Percentiles rank a stretch among this genome's conserved stretches.
phyloP scores from a whole-genome alignment of 1,140 invertebrate species.

The Calephelis virginiensis region DNA sequence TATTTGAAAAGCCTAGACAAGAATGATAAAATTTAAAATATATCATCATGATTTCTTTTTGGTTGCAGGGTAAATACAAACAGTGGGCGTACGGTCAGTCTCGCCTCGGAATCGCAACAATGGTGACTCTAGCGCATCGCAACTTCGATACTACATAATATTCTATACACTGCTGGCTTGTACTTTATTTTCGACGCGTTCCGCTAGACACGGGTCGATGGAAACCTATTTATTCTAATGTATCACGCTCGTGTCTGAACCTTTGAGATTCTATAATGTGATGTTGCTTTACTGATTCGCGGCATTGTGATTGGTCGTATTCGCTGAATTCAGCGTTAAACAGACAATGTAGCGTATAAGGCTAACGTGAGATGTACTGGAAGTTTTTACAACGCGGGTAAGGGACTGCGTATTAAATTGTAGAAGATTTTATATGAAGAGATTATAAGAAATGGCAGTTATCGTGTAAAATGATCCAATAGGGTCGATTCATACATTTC shows the following conservation, averaged over 20 bases:
- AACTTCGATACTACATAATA: slow-evolving; percentile 4
- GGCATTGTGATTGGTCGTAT: slow-evolving; percentile 21
- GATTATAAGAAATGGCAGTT: slow-evolving; percentile 28
- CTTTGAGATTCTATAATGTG: slow-evolving; percentile 27
- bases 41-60: background rate
- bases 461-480: slow-evolving; percentile 31
- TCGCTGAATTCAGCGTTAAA: background rate
- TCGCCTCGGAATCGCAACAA: background rate
- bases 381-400: slow-evolving; percentile 28
- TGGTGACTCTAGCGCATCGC: slow-evolving; percentile 11
- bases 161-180: slow-evolving; percentile 42
- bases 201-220: slow-evolving; percentile 2
- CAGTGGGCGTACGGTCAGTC: slow-evolving; percentile 20
- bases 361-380: slow-evolving; percentile 40
- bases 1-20: no score
- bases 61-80: slow-evolving; percentile 36
- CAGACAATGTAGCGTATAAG: slow-evolving; percentile 22
- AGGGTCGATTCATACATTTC: slow-evolving; percentile 47
- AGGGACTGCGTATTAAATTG: slow-evolving; percentile 5
- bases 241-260: slow-evolving; percentile 23
- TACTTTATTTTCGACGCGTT: slow-evolving; percentile 29
- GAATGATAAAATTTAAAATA: no score
- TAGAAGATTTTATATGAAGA: background rate
- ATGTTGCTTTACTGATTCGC: slow-evolving; percentile 19
- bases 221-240: slow-evolving; percentile 29